phyloP scores from a whole-genome alignment of 2,113 vertebrate genomes.

The Oreochromis aureus region DNA sequence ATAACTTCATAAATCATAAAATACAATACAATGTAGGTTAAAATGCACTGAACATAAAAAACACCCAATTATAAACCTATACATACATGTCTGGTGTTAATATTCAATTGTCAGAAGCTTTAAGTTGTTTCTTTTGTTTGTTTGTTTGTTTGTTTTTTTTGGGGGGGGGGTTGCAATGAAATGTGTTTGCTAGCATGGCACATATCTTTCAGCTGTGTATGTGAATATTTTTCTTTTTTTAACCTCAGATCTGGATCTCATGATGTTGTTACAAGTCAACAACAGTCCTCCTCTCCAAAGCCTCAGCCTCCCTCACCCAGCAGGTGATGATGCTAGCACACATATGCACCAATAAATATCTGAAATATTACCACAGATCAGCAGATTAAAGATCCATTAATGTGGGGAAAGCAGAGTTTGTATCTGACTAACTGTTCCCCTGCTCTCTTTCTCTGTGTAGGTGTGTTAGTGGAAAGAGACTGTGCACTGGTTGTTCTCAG shows the following conservation, averaged over 20 bases:
- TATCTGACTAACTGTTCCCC: neutral
- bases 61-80: neutral
- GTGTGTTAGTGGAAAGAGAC: constrained; percentile 91
- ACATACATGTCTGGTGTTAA: neutral
- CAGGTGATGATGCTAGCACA: constrained; percentile 70
- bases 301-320: constrained; percentile 82
- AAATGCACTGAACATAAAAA: neutral
- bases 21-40: neutral
- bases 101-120: neutral
- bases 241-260: constrained; percentile 77
- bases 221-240: neutral
- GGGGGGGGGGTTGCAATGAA: neutral
- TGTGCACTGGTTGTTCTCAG: constrained; percentile 87
- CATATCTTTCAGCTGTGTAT: neutral
- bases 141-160: neutral
- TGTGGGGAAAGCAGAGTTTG: neutral
- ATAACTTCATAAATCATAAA: neutral
- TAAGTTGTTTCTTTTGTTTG: neutral
- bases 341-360: neutral
- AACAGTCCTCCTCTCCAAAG: constrained; percentile 63
- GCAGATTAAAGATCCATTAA: neutral
- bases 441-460: constrained; percentile 61
- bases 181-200: neutral
- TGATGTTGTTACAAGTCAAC: constrained; percentile 72
- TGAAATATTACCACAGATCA: neutral